Base-by-base conservation (phyloP, 2,888 invertebrate species). In the Pseudococcus longispinus region DNA sequence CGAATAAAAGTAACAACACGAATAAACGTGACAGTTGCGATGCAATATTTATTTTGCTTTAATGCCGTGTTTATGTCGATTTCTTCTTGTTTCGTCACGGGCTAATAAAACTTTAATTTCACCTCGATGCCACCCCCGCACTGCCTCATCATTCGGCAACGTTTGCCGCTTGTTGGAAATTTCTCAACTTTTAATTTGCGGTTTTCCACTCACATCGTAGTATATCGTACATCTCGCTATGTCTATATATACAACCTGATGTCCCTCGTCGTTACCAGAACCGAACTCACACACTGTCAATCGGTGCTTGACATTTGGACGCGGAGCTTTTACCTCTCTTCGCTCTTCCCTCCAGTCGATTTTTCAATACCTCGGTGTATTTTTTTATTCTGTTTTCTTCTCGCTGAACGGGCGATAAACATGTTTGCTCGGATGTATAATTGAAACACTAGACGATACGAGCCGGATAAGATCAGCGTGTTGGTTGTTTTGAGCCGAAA, bases 141-240 rank as follows among this genome's bases (percentile, higher is more conserved):
- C 18, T 29, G n/a, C 8, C 15, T 65, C n/a, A n/a, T n/a, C n/a
- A n/a, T n/a, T n/a, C n/a, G n/a, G n/a, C n/a, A n/a, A n/a, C n/a
- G n/a, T n/a, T n/a, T n/a, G n/a, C 20, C 11, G n/a, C 1, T 32
- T 29, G 11, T 9, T 37, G 74, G 60, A 74, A 80, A 80, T 77
- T 86, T 86, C 77, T 77, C 80, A 44, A 55, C 86, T 86, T 86
- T 86, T 86, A 86, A 86, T 86, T 86, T 86, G 86, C 55, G 77
- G 85, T 84, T 84, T 84, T 60, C 60, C 5, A 4, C 37, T 32
- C 37, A 32, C 80, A 13, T 23, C 60, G 11, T 32, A 77, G 26
- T 32, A 32, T 74, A n/a, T n/a, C n/a, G n/a, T n/a, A n/a, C n/a
- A n/a, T n/a, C n/a, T n/a, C n/a, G n/a, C n/a, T n/a, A n/a, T n/a